phyloP scores from a whole-genome alignment of 2,113 vertebrate genomes.

The Arenaria interpres region DNA sequence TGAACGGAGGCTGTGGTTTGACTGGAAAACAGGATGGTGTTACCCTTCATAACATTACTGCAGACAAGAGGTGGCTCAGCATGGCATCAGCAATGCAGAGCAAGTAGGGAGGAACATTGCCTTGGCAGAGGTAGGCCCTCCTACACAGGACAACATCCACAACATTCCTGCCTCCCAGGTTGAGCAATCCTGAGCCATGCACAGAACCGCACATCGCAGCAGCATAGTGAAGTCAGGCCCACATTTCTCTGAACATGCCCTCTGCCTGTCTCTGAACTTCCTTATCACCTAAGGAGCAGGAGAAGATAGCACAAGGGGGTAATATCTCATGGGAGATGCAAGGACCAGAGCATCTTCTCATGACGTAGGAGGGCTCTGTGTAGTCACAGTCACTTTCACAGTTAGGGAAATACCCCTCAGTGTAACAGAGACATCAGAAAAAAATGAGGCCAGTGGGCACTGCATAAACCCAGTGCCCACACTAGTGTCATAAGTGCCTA shows the following conservation, averaged over 20 bases:
- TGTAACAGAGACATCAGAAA: neutral
- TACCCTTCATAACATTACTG: neutral
- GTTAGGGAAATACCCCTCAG: neutral
- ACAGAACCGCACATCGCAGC: neutral
- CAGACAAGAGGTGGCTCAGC: neutral
- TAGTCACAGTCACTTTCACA: neutral
- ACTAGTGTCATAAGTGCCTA: neutral
- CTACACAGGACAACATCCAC: neutral
- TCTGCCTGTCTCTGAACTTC: neutral
- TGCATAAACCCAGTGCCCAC: neutral
- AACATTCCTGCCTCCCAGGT: neutral
- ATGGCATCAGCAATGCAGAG: neutral
- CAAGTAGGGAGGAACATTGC: neutral
- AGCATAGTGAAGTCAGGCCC: neutral
- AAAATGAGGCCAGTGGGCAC: neutral
- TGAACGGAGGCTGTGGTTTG: constrained; percentile 77
- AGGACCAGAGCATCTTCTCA: neutral
- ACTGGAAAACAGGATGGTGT: constrained; percentile 75
- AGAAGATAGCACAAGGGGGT: neutral
- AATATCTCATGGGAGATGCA: neutral
- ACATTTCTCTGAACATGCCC: neutral
- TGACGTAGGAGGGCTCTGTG: neutral
- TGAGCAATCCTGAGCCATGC: neutral
- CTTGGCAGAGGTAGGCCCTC: neutral
- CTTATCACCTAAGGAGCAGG: neutral